Base-by-base conservation (phyloP, 2,113 vertebrate species). In the Marmota monax region DNA sequence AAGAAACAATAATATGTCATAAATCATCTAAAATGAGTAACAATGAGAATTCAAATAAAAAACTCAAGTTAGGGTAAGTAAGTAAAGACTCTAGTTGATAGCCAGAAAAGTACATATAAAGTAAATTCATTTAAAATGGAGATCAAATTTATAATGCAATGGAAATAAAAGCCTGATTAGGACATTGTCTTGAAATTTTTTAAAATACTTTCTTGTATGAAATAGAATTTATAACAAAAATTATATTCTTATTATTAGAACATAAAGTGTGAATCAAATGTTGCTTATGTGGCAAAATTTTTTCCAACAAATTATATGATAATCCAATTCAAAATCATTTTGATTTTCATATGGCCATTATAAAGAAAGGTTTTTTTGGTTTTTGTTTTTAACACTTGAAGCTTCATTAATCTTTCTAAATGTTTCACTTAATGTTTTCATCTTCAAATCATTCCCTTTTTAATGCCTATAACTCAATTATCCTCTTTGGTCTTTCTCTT, bases 371-470 rank as follows among this genome's bases (percentile, higher is more conserved):
- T 12, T 51, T 51, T 53, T 14, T 5, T 69, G 85, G 76, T 5
- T 42, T 87, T 74, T 80, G 11, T 51, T 53, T 4, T 53, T 83
- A 89, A 56, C 10, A 86, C 34, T 58, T 82, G 74, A 53, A 25
- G 37, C 39, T 88, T 61, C 20, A 45, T 73, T 48, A 94, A 67
- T 84, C 48, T 73, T 88, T 48, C 67, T 61, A 85, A 83, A 78
- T 67, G 42, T 23, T 65, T 61, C 32, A 92, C 42, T 92, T 70
- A 87, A 69, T 63, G 69, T 37, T 70, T 58, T 42, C 51, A 53
- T 67, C 51, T 94, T 95, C 61, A 85, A 58, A 76, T 84, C 39
- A 74, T 95, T 67, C 39, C 74, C 67, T 88, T 83, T 83, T 85
- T 58, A 91, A 84, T 51, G 48, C 61, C 8, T 86, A 7, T 77